Percentiles rank a stretch among this genome's conserved stretches.
Evolutionary conservation across 2,113 vertebrate species (phyloP).

Genomic region (Budorcas taxicolor): DNA sequence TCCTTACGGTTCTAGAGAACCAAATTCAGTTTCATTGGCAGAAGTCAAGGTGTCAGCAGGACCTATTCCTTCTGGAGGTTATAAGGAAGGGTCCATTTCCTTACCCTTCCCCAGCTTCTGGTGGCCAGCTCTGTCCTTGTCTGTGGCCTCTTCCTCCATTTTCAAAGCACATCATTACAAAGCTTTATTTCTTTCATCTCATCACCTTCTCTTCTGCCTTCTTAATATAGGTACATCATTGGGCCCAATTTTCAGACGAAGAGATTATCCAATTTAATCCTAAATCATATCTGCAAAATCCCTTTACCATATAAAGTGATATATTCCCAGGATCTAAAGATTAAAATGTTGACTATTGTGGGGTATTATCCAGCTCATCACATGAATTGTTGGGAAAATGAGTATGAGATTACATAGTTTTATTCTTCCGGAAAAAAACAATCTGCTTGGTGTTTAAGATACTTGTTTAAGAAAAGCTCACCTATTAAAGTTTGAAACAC

Average conservation of each 20-base stretch:
- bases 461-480: neutral
- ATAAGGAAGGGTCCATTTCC: neutral
- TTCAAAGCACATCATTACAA: neutral
- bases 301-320: neutral
- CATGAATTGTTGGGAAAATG: neutral
- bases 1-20: neutral
- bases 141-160: neutral
- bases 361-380: neutral
- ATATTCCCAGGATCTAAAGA: neutral
- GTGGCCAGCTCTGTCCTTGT: neutral
- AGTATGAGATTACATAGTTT: neutral
- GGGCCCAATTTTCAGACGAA: neutral
- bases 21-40: neutral
- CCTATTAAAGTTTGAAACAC: neutral
- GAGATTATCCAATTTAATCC: neutral
- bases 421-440: neutral
- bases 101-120: neutral
- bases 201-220: neutral
- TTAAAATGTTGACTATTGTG: neutral
- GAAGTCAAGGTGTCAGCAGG: neutral
- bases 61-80: neutral
- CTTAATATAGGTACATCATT: neutral
- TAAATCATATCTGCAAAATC: neutral
- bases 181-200: neutral
- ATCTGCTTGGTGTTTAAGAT: neutral